Percentiles rank a stretch among this genome's conserved stretches.
Evolutionary conservation across 2,888 invertebrate species (phyloP).

Genomic region (Hyposoter didymator): DNA sequence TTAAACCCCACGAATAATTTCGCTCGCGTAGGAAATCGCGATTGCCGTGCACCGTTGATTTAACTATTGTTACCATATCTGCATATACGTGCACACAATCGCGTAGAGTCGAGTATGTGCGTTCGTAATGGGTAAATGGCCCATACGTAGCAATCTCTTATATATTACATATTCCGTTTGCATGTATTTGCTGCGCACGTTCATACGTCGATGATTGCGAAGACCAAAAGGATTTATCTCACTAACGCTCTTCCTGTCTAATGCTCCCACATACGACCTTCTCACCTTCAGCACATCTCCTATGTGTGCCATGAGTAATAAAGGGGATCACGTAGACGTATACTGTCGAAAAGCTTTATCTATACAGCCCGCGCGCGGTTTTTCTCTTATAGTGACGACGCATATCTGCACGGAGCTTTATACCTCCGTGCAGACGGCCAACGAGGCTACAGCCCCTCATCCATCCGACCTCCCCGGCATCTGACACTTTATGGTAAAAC

Average conservation of each 20-base stretch:
- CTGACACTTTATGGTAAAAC: conserved; percentile 32
- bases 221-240: conserved; percentile 1
- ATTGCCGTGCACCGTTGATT: conserved; percentile 46
- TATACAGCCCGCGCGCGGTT: conserved; percentile 43
- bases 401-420: neutral
- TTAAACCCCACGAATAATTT: conserved; percentile 61
- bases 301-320: conserved; percentile 19
- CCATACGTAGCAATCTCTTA: neutral
- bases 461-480: neutral
- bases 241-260: neutral
- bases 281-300: neutral
- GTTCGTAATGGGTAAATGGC: conserved; percentile 35
- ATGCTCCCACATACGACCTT: conserved; percentile 8
- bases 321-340: conserved; percentile 27
- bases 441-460: conserved; percentile 13
- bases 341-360: conserved; percentile 50
- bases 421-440: neutral
- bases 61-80: conserved; percentile 32
- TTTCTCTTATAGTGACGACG: conserved; percentile 4
- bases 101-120: neutral
- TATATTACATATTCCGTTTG: conserved; percentile 10
- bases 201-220: neutral
- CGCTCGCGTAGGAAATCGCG: conserved; percentile 52
- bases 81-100: neutral
- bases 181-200: neutral